Evolutionary conservation across 1,140 invertebrate genomes (phyloP).

Genomic region (Drosophila ambigua): DNA sequence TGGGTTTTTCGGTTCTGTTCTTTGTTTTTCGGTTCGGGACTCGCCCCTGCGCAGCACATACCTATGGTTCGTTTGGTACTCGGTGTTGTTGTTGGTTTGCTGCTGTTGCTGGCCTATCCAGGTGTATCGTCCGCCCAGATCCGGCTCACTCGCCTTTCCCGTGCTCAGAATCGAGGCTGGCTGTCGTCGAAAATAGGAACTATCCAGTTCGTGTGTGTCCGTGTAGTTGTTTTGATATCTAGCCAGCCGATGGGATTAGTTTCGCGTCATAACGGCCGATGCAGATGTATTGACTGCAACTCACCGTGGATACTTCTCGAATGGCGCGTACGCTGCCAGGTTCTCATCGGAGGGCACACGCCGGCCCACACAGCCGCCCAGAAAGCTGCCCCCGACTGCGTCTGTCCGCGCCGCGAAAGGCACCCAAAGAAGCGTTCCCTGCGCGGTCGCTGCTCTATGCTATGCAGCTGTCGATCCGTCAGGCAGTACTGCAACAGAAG

Average conservation of each 20-base stretch:
- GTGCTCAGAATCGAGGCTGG: constrained; percentile 88
- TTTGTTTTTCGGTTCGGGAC: constrained; percentile 8
- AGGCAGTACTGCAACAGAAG: constrained; percentile 92
- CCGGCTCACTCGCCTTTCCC: constrained; percentile 62
- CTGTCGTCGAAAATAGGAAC: constrained; percentile 90
- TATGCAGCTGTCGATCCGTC: constrained; percentile 93
- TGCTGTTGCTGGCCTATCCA: constrained; percentile 58
- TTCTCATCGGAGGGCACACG: constrained; percentile 94
- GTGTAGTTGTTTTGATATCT: constrained; percentile 76
- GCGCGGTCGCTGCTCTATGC: constrained; percentile 90
- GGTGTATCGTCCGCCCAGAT: constrained; percentile 61
- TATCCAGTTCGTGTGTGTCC: constrained; percentile 87
- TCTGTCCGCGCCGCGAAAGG: constrained; percentile 86
- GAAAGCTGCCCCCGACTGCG: constrained; percentile 84
- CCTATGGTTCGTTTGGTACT: constrained; percentile 65
- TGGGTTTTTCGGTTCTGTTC: constrained; percentile 30
- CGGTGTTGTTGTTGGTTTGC: constrained; percentile 54
- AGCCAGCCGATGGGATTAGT: neutral
- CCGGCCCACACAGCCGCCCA: constrained; percentile 93
- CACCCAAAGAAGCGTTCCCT: constrained; percentile 92
- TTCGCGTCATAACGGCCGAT: too few relatives aligned
- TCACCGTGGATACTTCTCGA: constrained; percentile 88
- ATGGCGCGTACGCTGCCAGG: constrained; percentile 89
- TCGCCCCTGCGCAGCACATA: constrained; percentile 26
- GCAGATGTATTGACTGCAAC: neutral